Evolutionary conservation across 2,113 vertebrate genomes (phyloP), one percentile per base, ranked within the genome.

Genomic region (Chaetura pelagica): DNA sequence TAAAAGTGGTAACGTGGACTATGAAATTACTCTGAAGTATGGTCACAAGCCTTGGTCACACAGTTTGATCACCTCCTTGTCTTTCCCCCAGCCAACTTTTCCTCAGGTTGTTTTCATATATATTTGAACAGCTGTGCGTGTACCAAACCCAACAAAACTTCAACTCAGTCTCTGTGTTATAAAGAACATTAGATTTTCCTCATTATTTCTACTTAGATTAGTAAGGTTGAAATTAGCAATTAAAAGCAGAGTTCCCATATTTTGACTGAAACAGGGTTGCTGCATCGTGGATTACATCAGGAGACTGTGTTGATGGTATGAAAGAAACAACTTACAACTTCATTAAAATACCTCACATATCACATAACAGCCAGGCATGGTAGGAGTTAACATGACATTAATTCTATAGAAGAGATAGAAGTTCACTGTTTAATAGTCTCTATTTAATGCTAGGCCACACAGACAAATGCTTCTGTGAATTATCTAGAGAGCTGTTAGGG

Each of bases 341-440:
- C 66, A 91, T 95, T 49, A 69, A 77, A 75, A 78, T 34, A 84
- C 15, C 15, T 90, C 16, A 69, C 48, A 63, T 74, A 78, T 24
- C 48, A 63, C 42, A 66, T 17, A 87, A 52, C 49, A 94, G 16
- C 69, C 83, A 80, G 86, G 92, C 62, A 93, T 77, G 12, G 62
- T 58, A 90, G 57, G 93, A 94, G 96, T 96, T 96, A 96, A 97
- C 29, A 54, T 62, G 69, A 78, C 76, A 84, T 96, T 92, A 94
- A 93, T 96, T 96, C 92, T 94, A 67, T 68, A 78, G 73, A 93
- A 96, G 63, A 92, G 76, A 90, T 92, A 96, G 64, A 74, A 97
- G 78, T 63, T 96, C 95, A 93, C 92, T 96, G 74, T 96, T 97
- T 96, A 97, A 96, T 96, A 95, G 96, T 96, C 96, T 96, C 97